Evolutionary conservation across 2,113 vertebrate genomes (phyloP).

Genomic region (Mungos mungo): DNA sequence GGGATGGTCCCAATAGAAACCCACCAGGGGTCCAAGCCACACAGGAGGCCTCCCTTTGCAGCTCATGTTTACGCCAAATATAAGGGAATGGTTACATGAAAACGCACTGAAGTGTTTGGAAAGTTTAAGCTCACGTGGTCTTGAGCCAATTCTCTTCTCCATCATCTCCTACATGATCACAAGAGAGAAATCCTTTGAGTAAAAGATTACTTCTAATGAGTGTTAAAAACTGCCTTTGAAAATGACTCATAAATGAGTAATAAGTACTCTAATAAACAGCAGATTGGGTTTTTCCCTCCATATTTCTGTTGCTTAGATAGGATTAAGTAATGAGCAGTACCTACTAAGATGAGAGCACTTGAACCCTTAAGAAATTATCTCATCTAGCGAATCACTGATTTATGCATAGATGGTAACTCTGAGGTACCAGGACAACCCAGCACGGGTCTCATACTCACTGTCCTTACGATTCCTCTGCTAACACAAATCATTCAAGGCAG

Average conservation of each 20-base stretch:
- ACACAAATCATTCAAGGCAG: background rate
- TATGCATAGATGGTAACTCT: background rate
- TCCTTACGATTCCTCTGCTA: background rate
- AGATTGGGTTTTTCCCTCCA: background rate
- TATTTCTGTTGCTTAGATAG: background rate
- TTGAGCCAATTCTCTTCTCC: background rate
- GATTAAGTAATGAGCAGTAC: background rate
- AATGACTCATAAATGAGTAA: background rate
- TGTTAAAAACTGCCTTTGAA: background rate
- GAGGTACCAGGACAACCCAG: background rate
- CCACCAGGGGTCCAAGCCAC: background rate
- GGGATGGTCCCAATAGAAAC: background rate
- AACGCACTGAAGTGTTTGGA: background rate
- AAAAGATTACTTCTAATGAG: background rate
- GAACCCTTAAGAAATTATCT: background rate
- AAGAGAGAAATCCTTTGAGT: background rate
- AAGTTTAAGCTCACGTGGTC: background rate
- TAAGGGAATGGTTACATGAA: background rate
- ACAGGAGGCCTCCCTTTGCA: background rate
- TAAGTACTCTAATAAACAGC: background rate
- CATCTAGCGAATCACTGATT: background rate
- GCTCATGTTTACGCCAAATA: too few species aligned
- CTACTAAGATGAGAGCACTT: background rate
- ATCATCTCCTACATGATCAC: background rate
- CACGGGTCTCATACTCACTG: background rate